Percentiles rank a stretch among this genome's conserved stretches.
Conservation (phyloP, 2,888 invertebrate species). For the Microplitis deprimator region DNA sequence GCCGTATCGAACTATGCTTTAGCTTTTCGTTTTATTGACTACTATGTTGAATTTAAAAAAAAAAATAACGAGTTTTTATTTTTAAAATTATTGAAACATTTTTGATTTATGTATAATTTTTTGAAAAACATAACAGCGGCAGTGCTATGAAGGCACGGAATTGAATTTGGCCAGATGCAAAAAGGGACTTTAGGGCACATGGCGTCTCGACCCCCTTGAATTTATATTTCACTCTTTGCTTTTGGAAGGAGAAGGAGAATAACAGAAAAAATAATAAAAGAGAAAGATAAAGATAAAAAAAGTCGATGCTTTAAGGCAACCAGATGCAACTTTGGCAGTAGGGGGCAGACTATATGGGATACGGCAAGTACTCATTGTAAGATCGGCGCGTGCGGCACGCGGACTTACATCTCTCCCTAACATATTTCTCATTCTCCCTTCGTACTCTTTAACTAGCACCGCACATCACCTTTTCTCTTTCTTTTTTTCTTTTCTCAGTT, state of each 20-base stretch:
- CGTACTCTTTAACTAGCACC: slow-evolving; percentile 49
- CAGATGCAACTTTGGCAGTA: slow-evolving; percentile 60
- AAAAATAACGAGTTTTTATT: slow-evolving; percentile 9
- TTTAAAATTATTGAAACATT: neutral
- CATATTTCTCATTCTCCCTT: slow-evolving; percentile 38
- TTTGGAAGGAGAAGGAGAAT: neutral
- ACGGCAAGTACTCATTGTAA: slow-evolving; percentile 69
- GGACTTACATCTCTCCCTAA: slow-evolving; percentile 58
- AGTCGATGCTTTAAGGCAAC: slow-evolving; percentile 60
- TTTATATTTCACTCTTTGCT: slow-evolving; percentile 23
- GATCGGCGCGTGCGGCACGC: slow-evolving; percentile 70
- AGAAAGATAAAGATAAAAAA: slow-evolving; percentile 23
- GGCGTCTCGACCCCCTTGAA: slow-evolving; percentile 21
- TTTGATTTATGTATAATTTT: neutral
- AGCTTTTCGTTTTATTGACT: slow-evolving; percentile 40
- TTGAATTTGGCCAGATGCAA: slow-evolving; percentile 46
- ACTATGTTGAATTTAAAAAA: neutral
- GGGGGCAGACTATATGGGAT: slow-evolving; percentile 55
- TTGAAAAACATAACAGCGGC: neutral
- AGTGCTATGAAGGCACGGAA: neutral
- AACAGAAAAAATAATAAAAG: slow-evolving; percentile 25
- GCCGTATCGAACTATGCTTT: slow-evolving; percentile 37
- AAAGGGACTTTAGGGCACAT: slow-evolving; percentile 26
- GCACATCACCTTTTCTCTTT: slow-evolving; percentile 38
- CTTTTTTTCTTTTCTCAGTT: slow-evolving; percentile 44